Evolutionary conservation across 2,797 vertebrate species (phyloP).

Genomic region (Mallotus villosus): DNA sequence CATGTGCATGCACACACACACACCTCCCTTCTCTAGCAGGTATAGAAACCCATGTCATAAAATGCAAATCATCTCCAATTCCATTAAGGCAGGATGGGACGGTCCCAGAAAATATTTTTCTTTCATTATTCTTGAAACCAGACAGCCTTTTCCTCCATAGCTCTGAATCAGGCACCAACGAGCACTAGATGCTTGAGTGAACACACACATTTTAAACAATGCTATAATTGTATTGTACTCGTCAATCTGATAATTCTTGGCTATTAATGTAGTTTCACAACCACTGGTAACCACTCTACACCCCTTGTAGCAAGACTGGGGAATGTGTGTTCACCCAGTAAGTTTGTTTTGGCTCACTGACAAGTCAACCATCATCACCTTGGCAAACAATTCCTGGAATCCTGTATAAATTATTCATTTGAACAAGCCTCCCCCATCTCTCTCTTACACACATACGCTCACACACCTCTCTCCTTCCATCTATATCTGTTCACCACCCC

Average conservation of each 20-base stretch:
- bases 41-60: background rate
- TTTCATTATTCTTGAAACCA: constrained; percentile 19
- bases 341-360: constrained; percentile 80
- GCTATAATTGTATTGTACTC: constrained; percentile 42
- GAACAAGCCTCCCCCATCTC: constrained; percentile 62
- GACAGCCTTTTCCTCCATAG: constrained; percentile 1
- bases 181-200: constrained; percentile 24
- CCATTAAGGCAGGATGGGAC: constrained; percentile 24
- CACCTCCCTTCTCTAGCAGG: background rate
- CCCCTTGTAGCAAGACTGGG: constrained; percentile 31
- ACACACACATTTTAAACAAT: background rate
- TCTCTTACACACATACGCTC: background rate
- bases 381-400: constrained; percentile 84
- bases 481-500: constrained; percentile 36
- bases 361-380: constrained; percentile 82
- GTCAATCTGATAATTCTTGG: constrained; percentile 33
- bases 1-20: background rate
- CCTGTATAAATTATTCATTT: constrained; percentile 83
- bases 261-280: constrained; percentile 62
- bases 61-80: constrained; percentile 46
- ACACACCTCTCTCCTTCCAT: background rate
- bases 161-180: constrained; percentile 1
- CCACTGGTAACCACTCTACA: constrained; percentile 55
- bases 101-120: constrained; percentile 11
- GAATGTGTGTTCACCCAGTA: constrained; percentile 57